Base-by-base conservation (phyloP, 2,888 invertebrate genomes). In the Caenorhabditis japonica region DNA sequence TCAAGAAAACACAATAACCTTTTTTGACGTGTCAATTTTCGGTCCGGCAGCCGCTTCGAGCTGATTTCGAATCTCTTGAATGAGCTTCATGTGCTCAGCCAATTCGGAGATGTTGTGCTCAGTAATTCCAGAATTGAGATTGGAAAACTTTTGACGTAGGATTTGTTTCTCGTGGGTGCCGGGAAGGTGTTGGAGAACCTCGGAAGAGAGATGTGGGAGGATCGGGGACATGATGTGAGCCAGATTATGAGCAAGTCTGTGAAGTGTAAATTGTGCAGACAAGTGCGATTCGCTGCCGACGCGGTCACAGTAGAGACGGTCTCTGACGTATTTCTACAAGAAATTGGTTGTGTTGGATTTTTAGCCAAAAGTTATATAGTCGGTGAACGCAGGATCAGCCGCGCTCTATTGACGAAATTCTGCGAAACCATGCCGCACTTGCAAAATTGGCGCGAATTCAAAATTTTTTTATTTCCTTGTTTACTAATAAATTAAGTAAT, bases 231-330 rank as follows among this genome's bases (percentile, higher is more conserved):
- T 77, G 17, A 70, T 25, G 12, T 55, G 56, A 12, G 82, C 66
- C 8, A 87, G 43, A 17, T 62, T 66, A 23, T 56, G 34, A 8
- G 71, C 71, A 17, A 71, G 27, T 33, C 64, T 59, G 39, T 68
- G 58, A 25, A 55, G 49, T 23, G 86, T 87, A 46, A 62, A 80
- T 41, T 81, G 81, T 1, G 83, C 86, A 4, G 84, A 70, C n/a
- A 79, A 36, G 51, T 86, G 86, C 10, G 68, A 43, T 5, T 73
- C 49, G 7, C 74, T 69, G 17, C 73, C 76, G 1, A 78, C 12
- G 12, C 76, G 62, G 27, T 83, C 79, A 61, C 84, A 85, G 55
- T 86, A 86, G 4, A 86, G 73, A n/a, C 86, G 81, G 58, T 86
- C 86, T 12, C 82, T 70, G 0, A 86, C 80, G 33, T 75, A 81